Evolutionary conservation across 92 coral and sea anemone genomes (phyloP), one percentile per base, ranked within the genome.

Genomic region (Parazoanthus swiftii): DNA sequence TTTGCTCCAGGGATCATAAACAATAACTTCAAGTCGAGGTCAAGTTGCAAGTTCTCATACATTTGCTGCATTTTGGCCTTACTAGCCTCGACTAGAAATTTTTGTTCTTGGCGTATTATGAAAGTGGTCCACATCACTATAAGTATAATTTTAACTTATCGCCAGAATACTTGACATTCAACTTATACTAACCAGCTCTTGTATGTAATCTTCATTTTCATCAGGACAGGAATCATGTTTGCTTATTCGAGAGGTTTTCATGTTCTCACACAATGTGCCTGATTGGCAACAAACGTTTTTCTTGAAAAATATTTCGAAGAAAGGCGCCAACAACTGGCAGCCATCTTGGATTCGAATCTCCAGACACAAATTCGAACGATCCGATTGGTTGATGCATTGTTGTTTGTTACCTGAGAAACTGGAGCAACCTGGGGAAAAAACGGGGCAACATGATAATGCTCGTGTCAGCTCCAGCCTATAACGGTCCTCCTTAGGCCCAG

Each of bases 191-290:
- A 94, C 98, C 94, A 94, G 80, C 71, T 94, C 98, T 81, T 91
- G 93, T 51, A 93, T 86, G 79, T 93, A 85, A 89, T 89, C 94
- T 74, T 94, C 95, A 54, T 93, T 92, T 81, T 92, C 98, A 63
- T 91, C 93, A 36, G 91, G 78, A 67, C 33, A 78, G n/a, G 92
- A 86, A 26, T 66, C 79, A 16, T 71, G 82, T 39, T 89, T 85
- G 72, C 51, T 88, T n/a, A 81, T 80, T 74, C 87, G 81, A 48
- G 93, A 59, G 39, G 88, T 67, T 75, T 83, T 93, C 95, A 94
- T 94, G 46, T 89, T 88, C 54, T 80, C 85, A 83, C 63, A 85
- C 23, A 42, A 80, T 59, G 16, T 82, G 58, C 51, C 77, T 68
- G 42, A 68, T 29, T 11, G 39, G 37, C 39, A 82, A 44, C 20